Conservation (phyloP, 2,888 invertebrate genomes). For the Drosophila cognata region DNA sequence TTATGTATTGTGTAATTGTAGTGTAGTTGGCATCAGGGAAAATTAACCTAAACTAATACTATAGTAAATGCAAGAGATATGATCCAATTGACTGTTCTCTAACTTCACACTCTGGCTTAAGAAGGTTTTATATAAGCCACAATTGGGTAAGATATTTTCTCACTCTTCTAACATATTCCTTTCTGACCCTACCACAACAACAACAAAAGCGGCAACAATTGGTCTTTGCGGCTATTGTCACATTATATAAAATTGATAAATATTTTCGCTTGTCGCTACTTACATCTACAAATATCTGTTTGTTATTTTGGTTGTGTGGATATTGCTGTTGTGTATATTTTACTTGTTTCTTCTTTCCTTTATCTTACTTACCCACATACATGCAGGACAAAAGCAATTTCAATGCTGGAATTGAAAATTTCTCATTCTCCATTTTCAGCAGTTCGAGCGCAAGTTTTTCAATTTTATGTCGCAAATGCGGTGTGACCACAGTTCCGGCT, state of each 20-base stretch:
- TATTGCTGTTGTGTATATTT: slow-evolving; percentile 33
- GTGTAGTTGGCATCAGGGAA: not conserved
- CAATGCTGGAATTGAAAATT: slow-evolving; percentile 89
- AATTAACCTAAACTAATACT: not conserved
- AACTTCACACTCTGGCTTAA: not conserved
- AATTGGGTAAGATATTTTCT: not conserved
- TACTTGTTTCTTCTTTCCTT: slow-evolving; percentile 9
- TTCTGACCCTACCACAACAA: slow-evolving; percentile 1
- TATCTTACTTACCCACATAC: slow-evolving; percentile 88
- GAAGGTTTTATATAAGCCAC: not conserved
- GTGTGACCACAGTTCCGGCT: slow-evolving; percentile 84
- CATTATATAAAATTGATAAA: slow-evolving; percentile 71
- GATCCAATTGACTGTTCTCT: not conserved
- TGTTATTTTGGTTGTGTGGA: slow-evolving; percentile 19
- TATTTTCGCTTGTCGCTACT: slow-evolving; percentile 37
- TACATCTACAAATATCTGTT: slow-evolving; percentile 25
- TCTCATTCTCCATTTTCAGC: slow-evolving; percentile 89
- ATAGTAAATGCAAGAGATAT: slow-evolving; percentile 8
- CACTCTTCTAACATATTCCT: not conserved
- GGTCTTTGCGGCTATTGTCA: slow-evolving; percentile 27
- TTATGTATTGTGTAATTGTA: slow-evolving; percentile 5
- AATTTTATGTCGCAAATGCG: slow-evolving; percentile 88
- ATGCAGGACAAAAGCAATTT: slow-evolving; percentile 92
- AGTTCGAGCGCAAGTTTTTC: slow-evolving; percentile 89
- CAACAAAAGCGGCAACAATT: not conserved